Evolutionary conservation across 2,888 invertebrate genomes (phyloP).

Genomic region (Dynastes tityus): DNA sequence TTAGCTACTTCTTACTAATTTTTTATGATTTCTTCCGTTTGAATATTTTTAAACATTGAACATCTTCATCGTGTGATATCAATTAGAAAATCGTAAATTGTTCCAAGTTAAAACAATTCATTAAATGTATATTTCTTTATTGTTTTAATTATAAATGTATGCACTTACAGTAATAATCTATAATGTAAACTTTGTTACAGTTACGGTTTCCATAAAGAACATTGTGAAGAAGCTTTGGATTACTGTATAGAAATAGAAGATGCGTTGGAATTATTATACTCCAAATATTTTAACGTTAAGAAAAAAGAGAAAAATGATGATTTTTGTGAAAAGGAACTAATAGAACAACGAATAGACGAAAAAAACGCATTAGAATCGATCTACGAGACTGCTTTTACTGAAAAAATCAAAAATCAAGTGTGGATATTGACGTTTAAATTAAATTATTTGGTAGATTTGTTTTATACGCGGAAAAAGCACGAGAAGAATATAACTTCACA

Average conservation of each 20-base stretch:
- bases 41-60: too few species aligned
- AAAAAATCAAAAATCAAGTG: constrained; percentile 79
- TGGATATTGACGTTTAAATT: constrained; percentile 82
- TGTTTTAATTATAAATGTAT: too few species aligned
- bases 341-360: constrained; percentile 81
- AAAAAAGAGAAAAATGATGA: constrained; percentile 64
- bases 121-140: too few species aligned
- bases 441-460: constrained; percentile 75
- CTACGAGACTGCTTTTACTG: constrained; percentile 80
- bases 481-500: constrained; percentile 69
- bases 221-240: constrained; percentile 83
- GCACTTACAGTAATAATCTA: background rate
- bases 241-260: constrained; percentile 80
- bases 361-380: constrained; percentile 84
- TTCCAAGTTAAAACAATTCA: too few species aligned
- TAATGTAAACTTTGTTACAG: constrained; percentile 68
- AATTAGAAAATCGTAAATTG: too few species aligned
- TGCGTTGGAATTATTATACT: constrained; percentile 80
- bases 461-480: constrained; percentile 67
- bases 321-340: constrained; percentile 72
- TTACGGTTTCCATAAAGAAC: constrained; percentile 83
- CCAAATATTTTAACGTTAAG: constrained; percentile 76
- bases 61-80: too few species aligned
- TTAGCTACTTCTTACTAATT: too few species aligned
- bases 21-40: too few species aligned